Base-by-base conservation (phyloP, 2,797 vertebrate species). In the Sebastes trivittatus region DNA sequence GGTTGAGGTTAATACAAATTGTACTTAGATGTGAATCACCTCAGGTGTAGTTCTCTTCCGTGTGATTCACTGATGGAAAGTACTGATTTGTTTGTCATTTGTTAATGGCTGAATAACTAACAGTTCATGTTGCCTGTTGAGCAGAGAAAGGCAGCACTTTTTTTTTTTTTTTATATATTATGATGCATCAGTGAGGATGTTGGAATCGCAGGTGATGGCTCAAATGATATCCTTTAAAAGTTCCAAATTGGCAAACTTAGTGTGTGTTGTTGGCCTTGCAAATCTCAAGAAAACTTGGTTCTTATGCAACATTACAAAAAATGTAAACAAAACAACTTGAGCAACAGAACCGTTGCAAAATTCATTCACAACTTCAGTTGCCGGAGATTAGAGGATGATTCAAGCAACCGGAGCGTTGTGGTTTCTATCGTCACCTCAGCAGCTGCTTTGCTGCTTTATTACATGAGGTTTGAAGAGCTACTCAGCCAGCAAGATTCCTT, bases 311-410 rank as follows among this genome's bases (percentile, higher is more conserved):
- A 14, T 69, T 2, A 13, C 60, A 76, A 72, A 85, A 85, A 79
- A 86, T 77, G 54, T 80, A 85, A 88, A 89, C 78, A 78, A 71
- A 75, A 70, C 67, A 64, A 71, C 62, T 72, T 80, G 61, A 79
- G 85, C 77, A 82, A 86, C 36, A 58, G 61, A 55, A 11, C 11
- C 2, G 34, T 86, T 88, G 61, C 79, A 77, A 74, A 74, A 78
- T 46, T 46, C 61, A 78, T 73, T 84, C 72, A 84, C 36, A 62
- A 36, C 18, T 16, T 69, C 1, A 3, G 27, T 29, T 9, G 42
- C 6, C 6, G 6, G 61, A 70, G 78, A 82, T 86, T 63, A 81
- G 22, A 74, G 27, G 58, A 65, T 80, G 72, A 80, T 61, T 84
- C 71, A 75, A 6, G 64, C 20, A n/a, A 20, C 18, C 20, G 20